phyloP scores from a whole-genome alignment of 2,113 vertebrate genomes.

The Oophaga pumilio region DNA sequence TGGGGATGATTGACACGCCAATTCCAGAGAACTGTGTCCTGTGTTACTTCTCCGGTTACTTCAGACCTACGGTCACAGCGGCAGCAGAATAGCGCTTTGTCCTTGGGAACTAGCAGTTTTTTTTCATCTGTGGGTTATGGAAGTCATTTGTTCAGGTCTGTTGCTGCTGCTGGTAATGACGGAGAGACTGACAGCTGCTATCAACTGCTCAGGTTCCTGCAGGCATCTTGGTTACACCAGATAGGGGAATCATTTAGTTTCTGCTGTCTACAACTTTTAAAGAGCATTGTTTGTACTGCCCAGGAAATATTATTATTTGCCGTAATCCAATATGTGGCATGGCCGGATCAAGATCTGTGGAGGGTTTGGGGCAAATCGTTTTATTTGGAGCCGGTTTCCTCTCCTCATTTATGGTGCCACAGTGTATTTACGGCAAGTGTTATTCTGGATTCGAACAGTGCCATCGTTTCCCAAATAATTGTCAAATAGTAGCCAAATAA shows the following conservation, averaged over 20 bases:
- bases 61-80: constrained; percentile 5
- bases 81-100: constrained; percentile 34
- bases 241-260: background rate
- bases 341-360: background rate
- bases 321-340: background rate
- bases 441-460: background rate
- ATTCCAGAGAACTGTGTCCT: constrained; percentile 32
- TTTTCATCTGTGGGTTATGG: constrained; percentile 7
- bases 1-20: constrained; percentile 25
- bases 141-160: constrained; percentile 51
- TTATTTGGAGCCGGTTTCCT: background rate
- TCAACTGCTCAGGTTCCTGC: constrained; percentile 26
- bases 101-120: background rate
- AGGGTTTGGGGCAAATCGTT: background rate
- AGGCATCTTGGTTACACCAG: background rate
- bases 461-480: background rate
- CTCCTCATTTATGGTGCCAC: background rate
- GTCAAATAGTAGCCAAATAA: background rate
- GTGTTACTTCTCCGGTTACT: constrained; percentile 31
- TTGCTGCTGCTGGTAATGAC: constrained; percentile 37
- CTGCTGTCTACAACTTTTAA: background rate
- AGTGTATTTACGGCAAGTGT: background rate
- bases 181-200: constrained; percentile 32
- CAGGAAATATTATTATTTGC: background rate
- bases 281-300: background rate